Evolutionary conservation across 2,888 invertebrate genomes (phyloP), one percentile per base, ranked within the genome.

Genomic region (Homarus gammarus): DNA sequence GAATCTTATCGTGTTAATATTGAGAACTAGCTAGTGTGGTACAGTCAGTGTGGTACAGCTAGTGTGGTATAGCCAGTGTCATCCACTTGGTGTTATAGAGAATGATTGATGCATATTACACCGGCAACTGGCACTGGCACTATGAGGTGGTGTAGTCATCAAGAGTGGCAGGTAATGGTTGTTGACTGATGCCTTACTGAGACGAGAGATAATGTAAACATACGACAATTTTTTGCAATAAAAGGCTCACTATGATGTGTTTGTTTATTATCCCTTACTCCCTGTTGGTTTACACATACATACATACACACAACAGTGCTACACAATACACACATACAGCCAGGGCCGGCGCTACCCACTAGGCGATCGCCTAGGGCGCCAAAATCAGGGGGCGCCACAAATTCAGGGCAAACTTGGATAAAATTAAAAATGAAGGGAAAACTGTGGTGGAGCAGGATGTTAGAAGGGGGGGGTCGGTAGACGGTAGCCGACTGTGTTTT

Each of bases 191-290:
- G 56, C 2, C 56, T 56, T 12, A 56, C 51, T 75, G 5, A n/a
- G 40, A 72, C 31, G 36, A 73, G n/a, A 75, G 36, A 44, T 75
- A 56, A 22, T 84, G 84, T 84, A 84, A 49, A 51, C 56, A 73
- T 44, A 49, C 73, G 49, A 44, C 44, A 73, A 56, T 75, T 38
- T n/a, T 72, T 49, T 84, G 64, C 64, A 64, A 64, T 64, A 64
- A 64, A 64, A 64, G 64, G 64, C n/a, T 64, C 64, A 64, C 27
- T 64, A 27, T 56, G 22, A 56, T 56, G 12, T 56, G n/a, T n/a
- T 64, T 64, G 18, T 64, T n/a, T 27, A 36, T 40, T n/a, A 56
- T 56, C 56, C n/a, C n/a, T n/a, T n/a, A n/a, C n/a, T n/a, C n/a
- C 51, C 1, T 31, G 38, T 8, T 56, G 38, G 31, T 33, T 64